Conservation (phyloP, 2,888 invertebrate genomes). For the Camponotus fellah region DNA sequence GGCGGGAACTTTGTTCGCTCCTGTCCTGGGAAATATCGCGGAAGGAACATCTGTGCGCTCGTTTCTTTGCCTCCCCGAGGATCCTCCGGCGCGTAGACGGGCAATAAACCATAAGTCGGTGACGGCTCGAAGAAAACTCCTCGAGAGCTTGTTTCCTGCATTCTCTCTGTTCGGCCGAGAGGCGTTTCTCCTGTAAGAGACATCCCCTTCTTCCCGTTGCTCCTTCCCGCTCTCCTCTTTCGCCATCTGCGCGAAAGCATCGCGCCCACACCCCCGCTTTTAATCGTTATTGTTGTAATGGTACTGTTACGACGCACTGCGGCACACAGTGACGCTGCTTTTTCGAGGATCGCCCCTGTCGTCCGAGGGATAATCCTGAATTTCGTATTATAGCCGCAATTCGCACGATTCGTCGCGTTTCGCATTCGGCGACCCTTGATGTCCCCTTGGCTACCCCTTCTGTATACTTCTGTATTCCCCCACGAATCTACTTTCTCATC, state of each 20-base stretch:
- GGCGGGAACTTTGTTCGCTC: constrained; percentile 66
- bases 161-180: constrained; percentile 38
- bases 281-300: constrained; percentile 80
- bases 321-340: constrained; percentile 60
- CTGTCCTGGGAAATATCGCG: constrained; percentile 74
- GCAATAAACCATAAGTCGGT: constrained; percentile 78
- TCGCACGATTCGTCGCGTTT: constrained; percentile 73
- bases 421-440: constrained; percentile 65
- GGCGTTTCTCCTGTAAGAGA: constrained; percentile 10
- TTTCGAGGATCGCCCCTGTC: constrained; percentile 54
- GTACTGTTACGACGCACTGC: constrained; percentile 74
- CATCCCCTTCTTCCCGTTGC: background rate
- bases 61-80: constrained; percentile 72
- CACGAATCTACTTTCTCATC: constrained; percentile 11
- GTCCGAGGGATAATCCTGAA: constrained; percentile 73
- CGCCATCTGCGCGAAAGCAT: constrained; percentile 27
- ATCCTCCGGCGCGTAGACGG: constrained; percentile 71
- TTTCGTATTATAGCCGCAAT: constrained; percentile 75
- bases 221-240: background rate
- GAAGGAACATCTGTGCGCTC: constrained; percentile 76
- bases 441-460: constrained; percentile 37
- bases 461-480: background rate
- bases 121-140: constrained; percentile 74
- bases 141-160: constrained; percentile 69
- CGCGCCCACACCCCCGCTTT: constrained; percentile 65